These are phyloP conservation scores for Oriolus oriolus DNA, from an alignment of 2,113 vertebrate species.

Conservation along the genomic window DNA sequence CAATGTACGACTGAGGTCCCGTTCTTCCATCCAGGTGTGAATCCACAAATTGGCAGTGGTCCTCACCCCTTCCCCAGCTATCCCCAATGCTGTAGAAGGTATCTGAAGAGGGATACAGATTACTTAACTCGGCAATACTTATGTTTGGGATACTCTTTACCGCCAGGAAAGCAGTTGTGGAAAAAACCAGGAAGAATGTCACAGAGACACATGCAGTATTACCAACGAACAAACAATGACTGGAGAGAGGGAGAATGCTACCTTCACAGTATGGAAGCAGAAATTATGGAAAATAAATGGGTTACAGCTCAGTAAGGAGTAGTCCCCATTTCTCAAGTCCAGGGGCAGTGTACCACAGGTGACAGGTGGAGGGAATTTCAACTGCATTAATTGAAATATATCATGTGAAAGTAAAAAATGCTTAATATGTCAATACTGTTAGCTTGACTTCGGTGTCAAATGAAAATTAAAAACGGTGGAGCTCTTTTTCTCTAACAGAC, in stretches of 20 bases:
- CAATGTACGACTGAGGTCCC: conserved; percentile 81
- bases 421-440: background rate
- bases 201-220: background rate
- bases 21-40: conserved; percentile 94
- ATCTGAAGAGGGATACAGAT: conserved; percentile 69
- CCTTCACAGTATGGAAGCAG: background rate
- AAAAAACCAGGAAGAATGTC: background rate
- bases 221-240: background rate
- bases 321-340: background rate
- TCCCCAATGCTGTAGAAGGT: conserved; percentile 94
- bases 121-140: background rate
- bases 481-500: background rate
- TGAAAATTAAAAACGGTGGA: background rate
- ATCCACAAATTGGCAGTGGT: conserved; percentile 98
- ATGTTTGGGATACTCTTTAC: background rate
- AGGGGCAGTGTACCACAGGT: background rate
- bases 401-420: background rate
- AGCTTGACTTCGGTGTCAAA: background rate
- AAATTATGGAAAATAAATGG: background rate
- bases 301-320: background rate
- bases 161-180: background rate
- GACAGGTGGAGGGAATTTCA: background rate
- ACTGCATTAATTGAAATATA: background rate
- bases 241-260: background rate
- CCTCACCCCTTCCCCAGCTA: conserved; percentile 91